These are phyloP conservation scores for Pluvianellus socialis DNA, from an alignment of 2,113 vertebrate species.

Conservation along the genomic window DNA sequence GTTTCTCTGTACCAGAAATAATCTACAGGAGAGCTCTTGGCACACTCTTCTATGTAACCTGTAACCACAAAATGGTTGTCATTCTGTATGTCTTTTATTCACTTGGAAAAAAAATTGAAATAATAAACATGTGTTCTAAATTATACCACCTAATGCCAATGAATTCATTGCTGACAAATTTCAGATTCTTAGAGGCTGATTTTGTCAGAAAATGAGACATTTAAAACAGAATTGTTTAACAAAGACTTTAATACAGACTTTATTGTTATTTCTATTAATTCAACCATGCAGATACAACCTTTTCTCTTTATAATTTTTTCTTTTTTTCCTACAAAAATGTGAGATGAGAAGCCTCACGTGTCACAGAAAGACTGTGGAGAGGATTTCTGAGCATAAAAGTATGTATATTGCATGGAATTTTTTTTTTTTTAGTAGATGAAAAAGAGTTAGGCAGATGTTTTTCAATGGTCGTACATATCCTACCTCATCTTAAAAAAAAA, in stretches of 20 bases:
- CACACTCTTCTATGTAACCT: slow-evolving; percentile 85
- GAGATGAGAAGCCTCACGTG: background rate
- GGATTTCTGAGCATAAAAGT: background rate
- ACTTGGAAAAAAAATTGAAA: background rate
- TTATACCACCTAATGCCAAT: background rate
- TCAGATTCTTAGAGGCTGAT: background rate
- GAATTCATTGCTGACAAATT: background rate
- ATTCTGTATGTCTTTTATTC: background rate
- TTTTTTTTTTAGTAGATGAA: background rate
- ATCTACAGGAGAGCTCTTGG: slow-evolving; percentile 85
- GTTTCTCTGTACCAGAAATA: slow-evolving; percentile 96
- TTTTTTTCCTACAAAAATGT: background rate
- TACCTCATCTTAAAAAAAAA: background rate
- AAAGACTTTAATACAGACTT: background rate
- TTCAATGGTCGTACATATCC: background rate
- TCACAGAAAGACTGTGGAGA: background rate
- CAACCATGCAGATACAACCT: background rate
- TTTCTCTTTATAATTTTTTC: background rate
- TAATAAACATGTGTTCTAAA: background rate
- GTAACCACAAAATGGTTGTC: slow-evolving; percentile 9
- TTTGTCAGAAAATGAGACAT: background rate
- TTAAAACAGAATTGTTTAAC: background rate
- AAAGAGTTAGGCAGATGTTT: background rate
- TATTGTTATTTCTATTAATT: background rate
- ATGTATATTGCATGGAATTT: no score